Percentiles rank a stretch among this genome's conserved stretches.
Conservation (phyloP, 2,113 vertebrate species). For the Psilopsiagon aurifrons region DNA sequence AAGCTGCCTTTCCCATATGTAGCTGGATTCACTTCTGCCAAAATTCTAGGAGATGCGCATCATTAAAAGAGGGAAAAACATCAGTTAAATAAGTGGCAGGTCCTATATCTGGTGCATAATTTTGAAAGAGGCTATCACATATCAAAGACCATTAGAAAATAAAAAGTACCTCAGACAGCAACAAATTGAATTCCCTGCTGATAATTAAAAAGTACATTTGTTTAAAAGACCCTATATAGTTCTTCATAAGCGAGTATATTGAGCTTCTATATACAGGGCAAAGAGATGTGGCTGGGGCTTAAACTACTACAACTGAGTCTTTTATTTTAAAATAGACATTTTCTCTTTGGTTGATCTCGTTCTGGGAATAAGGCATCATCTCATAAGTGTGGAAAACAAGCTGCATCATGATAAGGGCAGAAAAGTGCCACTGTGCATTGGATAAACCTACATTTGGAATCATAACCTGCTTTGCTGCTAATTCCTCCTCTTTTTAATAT, state of each 20-base stretch:
- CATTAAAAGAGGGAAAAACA: background rate
- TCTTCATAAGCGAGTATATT: background rate
- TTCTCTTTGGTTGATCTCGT: background rate
- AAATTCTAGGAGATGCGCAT: background rate
- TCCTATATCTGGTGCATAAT: background rate
- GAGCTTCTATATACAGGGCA: background rate
- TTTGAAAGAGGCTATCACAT: slow-evolving; percentile 8
- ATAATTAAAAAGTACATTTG: slow-evolving; percentile 37
- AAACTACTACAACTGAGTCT: background rate
- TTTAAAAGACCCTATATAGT: background rate
- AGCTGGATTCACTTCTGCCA: background rate
- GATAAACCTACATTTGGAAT: background rate
- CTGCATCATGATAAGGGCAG: background rate
- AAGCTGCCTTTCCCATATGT: background rate
- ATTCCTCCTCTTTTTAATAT: background rate
- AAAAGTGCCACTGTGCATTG: background rate
- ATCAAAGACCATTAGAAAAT: slow-evolving; percentile 13
- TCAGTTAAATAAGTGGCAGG: background rate
- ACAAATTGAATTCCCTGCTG: slow-evolving; percentile 25
- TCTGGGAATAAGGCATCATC: background rate
- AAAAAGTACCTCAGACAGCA: slow-evolving; percentile 8
- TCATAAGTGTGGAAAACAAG: background rate
- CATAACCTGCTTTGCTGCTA: background rate
- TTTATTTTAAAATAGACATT: background rate
- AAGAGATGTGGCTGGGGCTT: background rate